Conservation (phyloP, 2,113 vertebrate genomes). For the Paradoxurus hermaphroditus region DNA sequence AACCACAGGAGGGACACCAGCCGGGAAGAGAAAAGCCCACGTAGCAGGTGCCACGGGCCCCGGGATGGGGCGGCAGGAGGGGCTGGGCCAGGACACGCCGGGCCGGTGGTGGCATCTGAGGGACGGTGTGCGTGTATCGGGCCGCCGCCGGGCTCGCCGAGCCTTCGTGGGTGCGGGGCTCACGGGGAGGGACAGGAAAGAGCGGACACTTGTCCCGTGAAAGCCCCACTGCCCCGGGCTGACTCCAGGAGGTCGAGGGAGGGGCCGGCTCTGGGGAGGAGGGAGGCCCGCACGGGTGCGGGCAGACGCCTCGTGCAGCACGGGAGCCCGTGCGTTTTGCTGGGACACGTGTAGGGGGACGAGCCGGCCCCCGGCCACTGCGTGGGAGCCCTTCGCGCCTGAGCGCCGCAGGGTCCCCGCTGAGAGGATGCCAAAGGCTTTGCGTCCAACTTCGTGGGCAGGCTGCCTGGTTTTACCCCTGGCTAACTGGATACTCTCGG, state of each 20-base stretch:
- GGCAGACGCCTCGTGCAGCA: fast-evolving
- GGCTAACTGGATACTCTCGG: not conserved
- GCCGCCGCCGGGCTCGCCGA: not conserved
- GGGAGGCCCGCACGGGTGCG: fast-evolving
- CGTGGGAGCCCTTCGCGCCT: not conserved
- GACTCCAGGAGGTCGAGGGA: not conserved
- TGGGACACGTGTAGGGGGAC: too few relatives aligned
- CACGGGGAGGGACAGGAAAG: not conserved
- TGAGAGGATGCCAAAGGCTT: not conserved
- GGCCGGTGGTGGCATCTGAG: not conserved
- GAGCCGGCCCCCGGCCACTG: fast-evolving
- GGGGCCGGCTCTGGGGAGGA: not conserved
- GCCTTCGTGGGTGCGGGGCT: not conserved
- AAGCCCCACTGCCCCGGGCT: not conserved
- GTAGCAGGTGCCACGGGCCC: fast-evolving
- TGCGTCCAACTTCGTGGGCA: too few relatives aligned
- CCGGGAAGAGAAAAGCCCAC: not conserved
- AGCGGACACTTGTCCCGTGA: fast-evolving
- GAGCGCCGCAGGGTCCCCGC: not conserved
- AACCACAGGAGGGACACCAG: not conserved
- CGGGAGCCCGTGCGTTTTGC: not conserved
- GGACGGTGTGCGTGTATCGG: fast-evolving
- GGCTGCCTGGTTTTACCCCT: not conserved
- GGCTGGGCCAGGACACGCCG: not conserved
- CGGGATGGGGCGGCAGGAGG: not conserved